phyloP scores from a whole-genome alignment of 2,113 vertebrate genomes.

The Chaetops frenatus region DNA sequence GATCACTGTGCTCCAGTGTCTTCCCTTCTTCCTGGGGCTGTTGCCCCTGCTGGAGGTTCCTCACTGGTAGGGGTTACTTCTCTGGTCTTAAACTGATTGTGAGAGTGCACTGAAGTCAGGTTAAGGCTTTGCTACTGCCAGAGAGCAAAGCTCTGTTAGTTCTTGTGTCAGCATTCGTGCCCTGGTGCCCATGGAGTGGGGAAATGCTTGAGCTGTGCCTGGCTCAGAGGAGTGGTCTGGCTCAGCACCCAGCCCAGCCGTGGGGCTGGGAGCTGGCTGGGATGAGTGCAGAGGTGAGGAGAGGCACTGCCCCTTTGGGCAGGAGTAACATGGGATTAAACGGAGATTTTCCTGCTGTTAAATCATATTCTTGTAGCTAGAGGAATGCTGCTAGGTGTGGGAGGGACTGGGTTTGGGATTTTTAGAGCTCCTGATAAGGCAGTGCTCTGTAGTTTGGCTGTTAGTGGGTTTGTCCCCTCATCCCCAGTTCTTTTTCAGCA shows the following conservation, averaged over 20 bases:
- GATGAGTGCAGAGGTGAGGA: rapidly evolving
- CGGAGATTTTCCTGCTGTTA: not conserved
- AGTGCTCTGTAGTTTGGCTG: not conserved
- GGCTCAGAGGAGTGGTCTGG: not conserved
- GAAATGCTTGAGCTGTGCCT: too few relatives aligned
- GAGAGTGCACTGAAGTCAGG: not conserved
- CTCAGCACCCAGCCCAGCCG: rapidly evolving
- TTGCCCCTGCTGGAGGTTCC: not conserved
- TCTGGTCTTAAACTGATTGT: not conserved
- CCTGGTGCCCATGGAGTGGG: rapidly evolving
- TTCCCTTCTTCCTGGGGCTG: not conserved
- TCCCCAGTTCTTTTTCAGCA: not conserved
- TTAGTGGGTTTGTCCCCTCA: not conserved
- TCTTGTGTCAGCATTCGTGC: not conserved
- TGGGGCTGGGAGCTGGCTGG: not conserved
- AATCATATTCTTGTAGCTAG: not conserved
- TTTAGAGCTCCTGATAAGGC: not conserved
- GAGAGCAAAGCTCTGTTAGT: not conserved
- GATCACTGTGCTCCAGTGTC: not conserved
- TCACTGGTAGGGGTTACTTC: not conserved
- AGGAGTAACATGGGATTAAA: not conserved
- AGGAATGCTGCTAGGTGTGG: not conserved
- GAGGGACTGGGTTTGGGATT: not conserved
- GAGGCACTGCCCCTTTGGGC: not conserved
- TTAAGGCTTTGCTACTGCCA: not conserved